Conservation (phyloP, 2,888 invertebrate genomes). For the Rhagium mordax region DNA sequence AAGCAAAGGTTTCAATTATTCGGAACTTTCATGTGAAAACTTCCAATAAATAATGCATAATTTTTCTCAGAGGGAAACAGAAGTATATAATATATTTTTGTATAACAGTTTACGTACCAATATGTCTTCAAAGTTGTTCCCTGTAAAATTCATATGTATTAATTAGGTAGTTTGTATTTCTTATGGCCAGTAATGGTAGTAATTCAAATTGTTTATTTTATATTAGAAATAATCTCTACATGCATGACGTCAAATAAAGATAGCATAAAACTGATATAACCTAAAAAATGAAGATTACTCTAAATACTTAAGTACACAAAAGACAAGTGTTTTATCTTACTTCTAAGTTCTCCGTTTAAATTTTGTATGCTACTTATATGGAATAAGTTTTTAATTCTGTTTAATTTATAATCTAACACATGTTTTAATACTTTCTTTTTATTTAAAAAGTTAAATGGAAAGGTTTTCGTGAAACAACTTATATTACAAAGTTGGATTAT, state of each 20-base stretch:
- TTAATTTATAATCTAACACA: not conserved
- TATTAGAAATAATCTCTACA: constrained; percentile 29
- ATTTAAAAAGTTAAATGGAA: not conserved
- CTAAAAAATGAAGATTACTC: constrained; percentile 30
- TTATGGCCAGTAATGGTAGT: constrained; percentile 31
- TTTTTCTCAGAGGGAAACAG: not conserved
- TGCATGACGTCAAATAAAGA: constrained; percentile 29
- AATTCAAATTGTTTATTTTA: constrained; percentile 30
- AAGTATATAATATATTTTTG: constrained; percentile 3
- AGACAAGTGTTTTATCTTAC: constrained; percentile 15
- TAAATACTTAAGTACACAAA: constrained; percentile 24
- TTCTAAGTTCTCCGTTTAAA: not conserved
- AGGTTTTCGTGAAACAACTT: not conserved
- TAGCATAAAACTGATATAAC: constrained; percentile 22
- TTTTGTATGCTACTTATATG: not conserved
- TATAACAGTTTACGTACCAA: constrained; percentile 1
- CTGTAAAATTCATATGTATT: not conserved
- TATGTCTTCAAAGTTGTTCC: not conserved
- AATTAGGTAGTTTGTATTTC: not conserved
- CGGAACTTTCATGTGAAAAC: not conserved
- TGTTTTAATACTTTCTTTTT: not conserved
- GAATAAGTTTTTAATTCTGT: not conserved
- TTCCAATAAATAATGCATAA: not conserved
- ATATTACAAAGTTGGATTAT: no score
- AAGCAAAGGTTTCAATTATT: not conserved